phyloP scores from a whole-genome alignment of 2,888 invertebrate genomes.

The Lithosia quadra region DNA sequence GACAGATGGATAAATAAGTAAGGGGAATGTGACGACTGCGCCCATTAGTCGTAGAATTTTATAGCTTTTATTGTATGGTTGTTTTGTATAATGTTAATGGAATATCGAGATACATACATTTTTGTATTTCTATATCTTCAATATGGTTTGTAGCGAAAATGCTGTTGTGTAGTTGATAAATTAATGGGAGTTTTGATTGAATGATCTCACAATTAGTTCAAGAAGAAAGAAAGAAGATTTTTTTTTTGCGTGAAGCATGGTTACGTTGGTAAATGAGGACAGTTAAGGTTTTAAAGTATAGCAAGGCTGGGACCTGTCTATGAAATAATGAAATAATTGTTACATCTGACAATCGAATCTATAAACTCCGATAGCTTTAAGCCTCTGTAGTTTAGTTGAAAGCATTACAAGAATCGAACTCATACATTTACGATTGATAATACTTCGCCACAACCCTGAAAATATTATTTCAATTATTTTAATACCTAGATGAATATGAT shows the following conservation, averaged over 20 bases:
- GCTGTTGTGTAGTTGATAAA: not conserved
- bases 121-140: not conserved
- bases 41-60: slow-evolving; percentile 41
- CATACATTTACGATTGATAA: not conserved
- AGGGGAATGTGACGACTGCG: slow-evolving; percentile 10
- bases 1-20: slow-evolving; percentile 45
- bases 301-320: too few species aligned
- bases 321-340: too few species aligned
- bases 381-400: not conserved
- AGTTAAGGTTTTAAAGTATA: not conserved
- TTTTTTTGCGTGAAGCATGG: not conserved
- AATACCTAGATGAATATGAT: slow-evolving; percentile 16
- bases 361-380: not conserved
- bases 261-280: not conserved
- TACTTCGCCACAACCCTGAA: not conserved
- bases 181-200: too few species aligned
- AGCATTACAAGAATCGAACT: not conserved
- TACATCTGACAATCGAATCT: too few species aligned
- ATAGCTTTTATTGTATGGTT: slow-evolving; percentile 8
- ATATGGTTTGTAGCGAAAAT: not conserved
- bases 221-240: too few species aligned
- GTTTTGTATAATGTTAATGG: not conserved
- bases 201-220: too few species aligned
- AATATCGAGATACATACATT: not conserved
- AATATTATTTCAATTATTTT: not conserved